A percentile compares a stretch with the other conserved stretches of the same genome.
These are phyloP conservation scores for Mastomys natalensis DNA, from an alignment of 2,113 vertebrate species.

Conservation along the genomic window DNA sequence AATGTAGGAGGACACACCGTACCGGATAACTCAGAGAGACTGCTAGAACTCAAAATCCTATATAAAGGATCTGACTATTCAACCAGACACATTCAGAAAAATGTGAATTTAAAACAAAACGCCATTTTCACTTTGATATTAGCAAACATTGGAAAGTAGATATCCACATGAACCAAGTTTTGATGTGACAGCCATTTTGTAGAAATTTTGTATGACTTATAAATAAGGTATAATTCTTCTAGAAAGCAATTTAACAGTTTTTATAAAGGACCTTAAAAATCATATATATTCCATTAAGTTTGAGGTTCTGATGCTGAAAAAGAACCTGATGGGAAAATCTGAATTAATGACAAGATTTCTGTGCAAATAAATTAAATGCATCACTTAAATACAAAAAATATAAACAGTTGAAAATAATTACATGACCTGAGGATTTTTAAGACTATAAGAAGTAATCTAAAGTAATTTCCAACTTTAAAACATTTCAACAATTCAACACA, in stretches of 20 bases:
- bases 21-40: not conserved
- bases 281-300: not conserved
- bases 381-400: conserved; percentile 22
- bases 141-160: conserved; percentile 35
- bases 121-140: not conserved
- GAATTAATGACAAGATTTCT: conserved; percentile 46
- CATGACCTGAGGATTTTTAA: conserved; percentile 41
- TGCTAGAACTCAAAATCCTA: conserved; percentile 10
- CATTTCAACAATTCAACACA: conserved; percentile 15
- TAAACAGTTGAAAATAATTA: conserved; percentile 50
- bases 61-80: conserved; percentile 20
- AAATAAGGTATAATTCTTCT: conserved; percentile 19
- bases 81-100: conserved; percentile 4
- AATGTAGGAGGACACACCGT: not conserved
- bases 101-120: conserved; percentile 37
- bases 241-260: not conserved
- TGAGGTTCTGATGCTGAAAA: conserved; percentile 53
- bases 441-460: conserved; percentile 17
- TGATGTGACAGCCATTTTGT: not conserved
- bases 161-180: not conserved
- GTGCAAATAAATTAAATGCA: conserved; percentile 14
- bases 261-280: conserved; percentile 60
- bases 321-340: conserved; percentile 50
- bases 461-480: conserved; percentile 46
- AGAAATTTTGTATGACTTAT: not conserved